These are phyloP conservation scores for Aptenodytes forsteri DNA, from an alignment of 2,113 vertebrate genomes.

Conservation along the genomic window DNA sequence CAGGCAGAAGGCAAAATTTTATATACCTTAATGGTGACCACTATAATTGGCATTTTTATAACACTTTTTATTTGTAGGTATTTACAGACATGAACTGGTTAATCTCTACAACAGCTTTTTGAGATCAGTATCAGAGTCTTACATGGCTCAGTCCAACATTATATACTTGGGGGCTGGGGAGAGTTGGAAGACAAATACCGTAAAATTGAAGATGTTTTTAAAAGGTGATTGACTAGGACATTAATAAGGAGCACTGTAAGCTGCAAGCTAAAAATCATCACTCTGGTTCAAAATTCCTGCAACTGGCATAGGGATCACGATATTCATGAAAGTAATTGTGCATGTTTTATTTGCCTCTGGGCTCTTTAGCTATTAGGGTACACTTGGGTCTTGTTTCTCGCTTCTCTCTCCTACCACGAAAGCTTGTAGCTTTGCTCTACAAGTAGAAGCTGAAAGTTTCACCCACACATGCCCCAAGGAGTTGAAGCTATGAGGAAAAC, in stretches of 20 bases:
- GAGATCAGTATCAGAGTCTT: background rate
- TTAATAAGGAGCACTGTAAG: background rate
- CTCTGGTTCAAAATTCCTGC: background rate
- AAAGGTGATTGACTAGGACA: background rate
- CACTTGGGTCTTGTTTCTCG: background rate
- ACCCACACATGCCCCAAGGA: background rate
- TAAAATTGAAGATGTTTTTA: background rate
- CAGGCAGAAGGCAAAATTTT: background rate
- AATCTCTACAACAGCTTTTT: background rate
- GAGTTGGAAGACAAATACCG: background rate
- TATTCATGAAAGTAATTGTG: background rate
- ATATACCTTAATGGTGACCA: background rate
- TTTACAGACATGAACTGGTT: background rate
- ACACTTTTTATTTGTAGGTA: background rate
- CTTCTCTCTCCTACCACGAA: background rate
- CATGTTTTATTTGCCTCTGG: background rate
- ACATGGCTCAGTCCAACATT: background rate
- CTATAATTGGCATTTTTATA: background rate
- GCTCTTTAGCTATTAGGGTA: background rate
- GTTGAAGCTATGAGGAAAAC: background rate
- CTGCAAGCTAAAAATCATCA: background rate
- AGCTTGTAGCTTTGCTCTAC: background rate
- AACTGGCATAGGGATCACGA: background rate
- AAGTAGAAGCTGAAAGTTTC: background rate
- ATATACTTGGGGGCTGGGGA: background rate